phyloP scores from a whole-genome alignment of 2,113 vertebrate genomes.

The Paedocypris sp. region DNA sequence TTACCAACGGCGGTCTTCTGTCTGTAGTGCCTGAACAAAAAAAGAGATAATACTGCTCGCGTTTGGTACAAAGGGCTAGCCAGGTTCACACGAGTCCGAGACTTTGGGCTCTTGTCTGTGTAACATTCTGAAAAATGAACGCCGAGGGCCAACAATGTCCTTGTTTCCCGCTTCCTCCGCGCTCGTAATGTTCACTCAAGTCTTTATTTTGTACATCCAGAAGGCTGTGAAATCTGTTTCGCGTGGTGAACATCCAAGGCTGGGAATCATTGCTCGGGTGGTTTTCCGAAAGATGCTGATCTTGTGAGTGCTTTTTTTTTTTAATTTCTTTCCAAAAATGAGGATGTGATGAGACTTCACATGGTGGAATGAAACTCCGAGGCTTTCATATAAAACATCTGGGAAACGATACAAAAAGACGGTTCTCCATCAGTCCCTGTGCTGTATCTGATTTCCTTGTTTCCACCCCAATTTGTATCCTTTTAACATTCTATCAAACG shows the following conservation, averaged over 20 bases:
- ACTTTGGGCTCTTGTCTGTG: conserved; percentile 29
- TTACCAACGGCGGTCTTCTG: conserved; percentile 7
- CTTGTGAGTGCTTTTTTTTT: background rate
- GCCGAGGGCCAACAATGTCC: background rate
- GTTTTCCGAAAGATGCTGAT: background rate
- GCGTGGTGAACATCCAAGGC: background rate
- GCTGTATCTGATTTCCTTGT: background rate
- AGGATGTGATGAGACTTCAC: conserved; percentile 13
- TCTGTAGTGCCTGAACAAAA: conserved; percentile 11
- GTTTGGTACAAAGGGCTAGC: conserved; percentile 21
- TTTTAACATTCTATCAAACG: too few species aligned
- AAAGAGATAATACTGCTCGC: conserved; percentile 31
- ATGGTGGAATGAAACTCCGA: conserved; percentile 24
- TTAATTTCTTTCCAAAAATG: conserved; percentile 14
- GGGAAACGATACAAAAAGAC: background rate
- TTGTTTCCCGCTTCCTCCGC: background rate
- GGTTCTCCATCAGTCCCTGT: too few species aligned
- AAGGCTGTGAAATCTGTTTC: background rate
- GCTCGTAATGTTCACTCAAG: background rate
- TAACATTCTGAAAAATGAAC: conserved; percentile 32
- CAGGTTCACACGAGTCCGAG: conserved; percentile 21
- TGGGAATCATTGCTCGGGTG: background rate
- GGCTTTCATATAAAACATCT: conserved; percentile 31
- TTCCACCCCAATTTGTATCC: background rate
- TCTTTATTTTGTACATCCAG: background rate